Evolutionary conservation across 2,888 invertebrate genomes (phyloP), one percentile per base, ranked within the genome.

Genomic region (Cryptops parisi): DNA sequence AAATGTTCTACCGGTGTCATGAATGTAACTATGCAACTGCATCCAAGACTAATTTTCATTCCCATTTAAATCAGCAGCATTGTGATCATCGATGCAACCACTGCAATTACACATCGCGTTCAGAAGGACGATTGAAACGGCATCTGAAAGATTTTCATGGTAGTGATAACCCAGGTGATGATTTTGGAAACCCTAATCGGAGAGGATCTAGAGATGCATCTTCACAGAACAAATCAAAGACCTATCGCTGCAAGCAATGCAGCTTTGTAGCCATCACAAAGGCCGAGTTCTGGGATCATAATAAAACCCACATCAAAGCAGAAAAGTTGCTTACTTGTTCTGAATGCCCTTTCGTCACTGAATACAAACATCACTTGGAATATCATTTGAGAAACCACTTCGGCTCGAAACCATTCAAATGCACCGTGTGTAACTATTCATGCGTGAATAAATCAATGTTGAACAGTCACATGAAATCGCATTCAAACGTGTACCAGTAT

Each of bases 381-480:
- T 99, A 97, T 64, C 98, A 96, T 68, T 77, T 94, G 67, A 77
- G 90, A 43, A 96, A 96, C 67, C 98, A 98, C 70, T 78, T 82
- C 62, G 91, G 93, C 39, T 83, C 85, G 1, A 99, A 99, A 67
- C 97, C 97, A 1, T 96, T 87, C 74, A 85, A 86, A 67, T 97
- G 96, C 69, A 77, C 78, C 58, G 81, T 88, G 65, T 97, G 96
- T 68, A 76, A 78, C 19, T 91, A 91, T 64, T 78, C 81, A 0
- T 96, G 94, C 67, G 93, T 94, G n/a, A 96, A 93, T 72, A 93
- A 94, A 68, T 96, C 96, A 0, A 99, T 99, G 98, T 75, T 99
- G 53, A 97, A 93, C 70, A 94, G 93, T 0, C 98, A 98, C 67
- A 78, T 93, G 65, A 98, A 98, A 67, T 91, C 90, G 0, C 98